Base-by-base conservation (phyloP, 2,797 vertebrate species). In the Gorsachius magnificus region DNA sequence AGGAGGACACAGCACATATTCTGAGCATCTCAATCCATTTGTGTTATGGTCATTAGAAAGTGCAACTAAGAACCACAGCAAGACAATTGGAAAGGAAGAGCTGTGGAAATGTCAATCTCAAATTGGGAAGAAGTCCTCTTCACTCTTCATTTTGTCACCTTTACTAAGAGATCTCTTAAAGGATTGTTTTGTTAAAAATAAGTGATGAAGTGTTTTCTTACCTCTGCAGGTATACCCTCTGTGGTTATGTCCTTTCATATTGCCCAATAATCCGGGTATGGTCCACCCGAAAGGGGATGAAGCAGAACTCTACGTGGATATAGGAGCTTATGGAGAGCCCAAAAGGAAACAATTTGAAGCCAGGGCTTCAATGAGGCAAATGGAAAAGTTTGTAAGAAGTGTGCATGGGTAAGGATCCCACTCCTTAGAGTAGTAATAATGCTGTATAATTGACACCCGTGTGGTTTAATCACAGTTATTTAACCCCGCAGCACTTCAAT, bases 381-480 rank as follows among this genome's bases (percentile, higher is more conserved):
- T 99, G 97, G 99, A 99, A 97, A 99, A 99, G 97, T 99, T 99
- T 94, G 99, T 99, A 61, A 98, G 99, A 95, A 99, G 99, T 0
- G 98, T 99, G 72, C 99, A 99, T 1, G 99, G 99, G 99, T 99
- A 97, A 98, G 99, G 89, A 78, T n/a, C 33, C 58, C 45, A 10
- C 24, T 84, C 54, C 45, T 87, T 57, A 84, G 26, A 41, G 13
- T 0, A 68, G 11, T 65, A 29, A 46, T 38, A n/a, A 53, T 76
- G 28, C 33, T 22, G 2, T 35, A 3, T 26, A 61, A 50, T 22
- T 84, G 28, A 71, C 16, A 75, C 6, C 31, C 9, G 4, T 36
- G 50, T 51, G 19, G 16, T 46, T 83, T 74, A 48, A 41, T 56
- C 15, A 35, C 38, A 48, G 58, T 41, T 89, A 15, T 11, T 58